Conservation (phyloP, 2,797 vertebrate genomes). For the Bradypodion ventrale region DNA sequence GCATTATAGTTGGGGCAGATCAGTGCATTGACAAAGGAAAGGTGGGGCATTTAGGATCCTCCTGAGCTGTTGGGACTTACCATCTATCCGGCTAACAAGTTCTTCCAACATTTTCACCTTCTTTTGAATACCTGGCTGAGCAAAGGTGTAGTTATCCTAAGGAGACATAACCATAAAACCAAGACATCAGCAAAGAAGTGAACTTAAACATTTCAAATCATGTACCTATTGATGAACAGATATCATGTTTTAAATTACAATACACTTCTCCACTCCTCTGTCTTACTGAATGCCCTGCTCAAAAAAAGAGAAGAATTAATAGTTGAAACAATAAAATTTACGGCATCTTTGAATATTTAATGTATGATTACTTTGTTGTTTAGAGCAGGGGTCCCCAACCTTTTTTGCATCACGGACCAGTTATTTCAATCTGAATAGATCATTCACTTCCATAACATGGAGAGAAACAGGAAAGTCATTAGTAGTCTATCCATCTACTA, state of each 20-base stretch:
- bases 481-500: no score
- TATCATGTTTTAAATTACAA: background rate
- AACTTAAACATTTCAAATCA: background rate
- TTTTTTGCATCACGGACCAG: no score
- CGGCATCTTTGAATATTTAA: background rate
- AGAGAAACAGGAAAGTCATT: no score
- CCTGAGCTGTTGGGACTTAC: constrained; percentile 76
- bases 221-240: background rate
- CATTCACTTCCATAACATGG: no score
- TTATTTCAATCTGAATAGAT: no score
- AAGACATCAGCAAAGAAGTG: background rate
- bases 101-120: constrained; percentile 94
- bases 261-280: background rate
- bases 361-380: background rate
- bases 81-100: constrained; percentile 94
- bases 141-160: constrained; percentile 95
- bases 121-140: constrained; percentile 95
- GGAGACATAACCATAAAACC: constrained; percentile 7
- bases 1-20: constrained; percentile 30
- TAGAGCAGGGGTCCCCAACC: no score
- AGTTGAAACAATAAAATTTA: background rate
- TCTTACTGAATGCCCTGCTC: background rate
- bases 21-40: constrained; percentile 22
- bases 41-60: constrained; percentile 19
- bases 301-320: background rate